Evolutionary conservation across 2,113 vertebrate species (phyloP).

Genomic region (Oreotragus oreotragus): DNA sequence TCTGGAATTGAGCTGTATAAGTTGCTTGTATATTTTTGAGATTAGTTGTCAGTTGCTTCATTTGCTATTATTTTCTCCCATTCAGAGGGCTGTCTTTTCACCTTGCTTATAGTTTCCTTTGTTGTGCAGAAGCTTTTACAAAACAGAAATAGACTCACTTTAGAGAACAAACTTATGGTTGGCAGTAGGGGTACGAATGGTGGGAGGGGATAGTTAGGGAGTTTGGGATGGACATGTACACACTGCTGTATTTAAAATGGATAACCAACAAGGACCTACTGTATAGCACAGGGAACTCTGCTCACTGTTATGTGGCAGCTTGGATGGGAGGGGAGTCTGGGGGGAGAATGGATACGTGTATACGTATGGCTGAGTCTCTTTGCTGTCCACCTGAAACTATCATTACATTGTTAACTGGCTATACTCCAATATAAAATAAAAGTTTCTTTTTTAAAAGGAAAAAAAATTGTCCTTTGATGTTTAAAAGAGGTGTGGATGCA

Average conservation of each 20-base stretch:
- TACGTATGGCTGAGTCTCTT: neutral
- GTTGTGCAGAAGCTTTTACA: too few relatives aligned
- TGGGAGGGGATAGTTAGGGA: neutral
- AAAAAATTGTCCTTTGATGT: neutral
- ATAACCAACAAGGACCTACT: neutral
- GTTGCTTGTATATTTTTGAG: too few relatives aligned
- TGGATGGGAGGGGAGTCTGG: neutral
- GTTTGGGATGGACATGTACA: neutral
- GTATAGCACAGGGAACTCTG: neutral
- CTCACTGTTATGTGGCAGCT: neutral
- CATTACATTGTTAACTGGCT: neutral
- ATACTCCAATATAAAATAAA: neutral
- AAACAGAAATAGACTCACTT: neutral
- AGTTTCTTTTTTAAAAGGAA: neutral
- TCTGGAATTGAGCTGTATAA: too few relatives aligned
- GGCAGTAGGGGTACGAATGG: neutral
- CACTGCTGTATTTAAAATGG: neutral
- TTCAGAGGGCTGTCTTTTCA: too few relatives aligned
- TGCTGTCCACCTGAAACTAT: neutral
- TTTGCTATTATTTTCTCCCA: too few relatives aligned
- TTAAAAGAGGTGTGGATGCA: neutral
- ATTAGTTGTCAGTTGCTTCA: too few relatives aligned
- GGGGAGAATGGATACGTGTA: neutral
- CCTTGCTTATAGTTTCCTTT: too few relatives aligned
- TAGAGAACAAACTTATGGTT: neutral